Conservation (phyloP, 2,888 invertebrate species). For the Dicroscelio sp. region DNA sequence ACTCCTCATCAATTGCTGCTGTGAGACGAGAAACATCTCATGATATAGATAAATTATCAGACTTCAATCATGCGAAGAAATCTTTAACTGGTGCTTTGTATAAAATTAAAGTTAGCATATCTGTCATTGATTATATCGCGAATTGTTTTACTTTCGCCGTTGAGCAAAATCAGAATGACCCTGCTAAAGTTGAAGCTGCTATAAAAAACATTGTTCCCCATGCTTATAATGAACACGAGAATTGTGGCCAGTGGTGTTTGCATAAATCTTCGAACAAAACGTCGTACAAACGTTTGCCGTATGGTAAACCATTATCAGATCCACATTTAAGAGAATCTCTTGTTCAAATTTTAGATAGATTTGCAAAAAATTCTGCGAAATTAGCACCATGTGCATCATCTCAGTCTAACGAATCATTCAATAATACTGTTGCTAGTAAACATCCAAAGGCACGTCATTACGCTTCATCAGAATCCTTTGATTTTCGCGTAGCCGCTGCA, state of each 20-base stretch:
- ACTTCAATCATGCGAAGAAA: constrained; percentile 43
- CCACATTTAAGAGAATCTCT: constrained; percentile 35
- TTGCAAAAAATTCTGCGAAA: constrained; percentile 48
- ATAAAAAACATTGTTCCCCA: constrained; percentile 41
- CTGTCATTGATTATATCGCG: not conserved
- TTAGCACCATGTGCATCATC: constrained; percentile 73
- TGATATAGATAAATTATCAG: constrained; percentile 33
- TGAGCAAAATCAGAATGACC: constrained; percentile 7
- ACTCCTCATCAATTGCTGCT: constrained; percentile 77
- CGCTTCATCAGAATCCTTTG: constrained; percentile 66
- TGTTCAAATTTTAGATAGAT: constrained; percentile 59
- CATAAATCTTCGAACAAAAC: not conserved
- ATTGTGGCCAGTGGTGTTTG: constrained; percentile 31
- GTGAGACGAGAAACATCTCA: constrained; percentile 22
- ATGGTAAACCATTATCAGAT: constrained; percentile 56
- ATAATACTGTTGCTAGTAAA: constrained; percentile 60
- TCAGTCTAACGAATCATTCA: constrained; percentile 78
- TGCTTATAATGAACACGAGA: constrained; percentile 2
- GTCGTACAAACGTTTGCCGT: not conserved
- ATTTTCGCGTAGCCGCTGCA: constrained; percentile 60
- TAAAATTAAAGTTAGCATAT: not conserved
- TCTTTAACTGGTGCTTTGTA: not conserved
- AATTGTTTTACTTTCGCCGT: not conserved
- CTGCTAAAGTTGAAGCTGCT: not conserved
- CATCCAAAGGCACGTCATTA: constrained; percentile 74